These are phyloP conservation scores for Griposia aprilina DNA, from an alignment of 2,888 invertebrate genomes.

Conservation along the genomic window DNA sequence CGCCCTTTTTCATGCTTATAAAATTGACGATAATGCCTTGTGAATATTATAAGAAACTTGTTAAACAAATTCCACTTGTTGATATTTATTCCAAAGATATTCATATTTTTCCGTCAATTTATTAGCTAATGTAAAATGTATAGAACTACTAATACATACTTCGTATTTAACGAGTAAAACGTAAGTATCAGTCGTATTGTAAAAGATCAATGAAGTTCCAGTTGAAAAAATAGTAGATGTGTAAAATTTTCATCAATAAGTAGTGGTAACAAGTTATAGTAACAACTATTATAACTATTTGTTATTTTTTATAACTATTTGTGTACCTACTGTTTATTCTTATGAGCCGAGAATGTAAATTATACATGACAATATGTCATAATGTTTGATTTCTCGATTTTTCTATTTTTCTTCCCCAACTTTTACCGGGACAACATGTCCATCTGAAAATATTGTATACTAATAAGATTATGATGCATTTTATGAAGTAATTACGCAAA, in stretches of 20 bases:
- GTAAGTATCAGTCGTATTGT: not conserved
- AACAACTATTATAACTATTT: not conserved
- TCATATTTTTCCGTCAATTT: not conserved
- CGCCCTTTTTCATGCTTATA: not conserved
- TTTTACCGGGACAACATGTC: conserved; percentile 26
- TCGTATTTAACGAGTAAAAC: not conserved
- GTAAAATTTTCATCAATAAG: not conserved
- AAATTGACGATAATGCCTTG: not conserved
- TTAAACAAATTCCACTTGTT: not conserved
- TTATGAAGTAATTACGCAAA: conserved; percentile 46
- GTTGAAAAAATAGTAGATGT: conserved; percentile 9
- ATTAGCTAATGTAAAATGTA: not conserved
- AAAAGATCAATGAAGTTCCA: conserved; percentile 25
- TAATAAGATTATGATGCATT: conserved; percentile 38
- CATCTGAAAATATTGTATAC: conserved; percentile 35
- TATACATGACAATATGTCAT: not conserved
- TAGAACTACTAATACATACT: not conserved
- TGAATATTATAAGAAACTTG: not conserved
- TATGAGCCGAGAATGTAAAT: not conserved
- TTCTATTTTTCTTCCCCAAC: conserved; percentile 3
- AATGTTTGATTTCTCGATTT: not conserved
- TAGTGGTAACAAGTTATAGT: not conserved
- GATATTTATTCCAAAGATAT: not conserved
- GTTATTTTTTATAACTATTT: not conserved
- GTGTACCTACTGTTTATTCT: not conserved